These are phyloP conservation scores for Nebria ingens DNA, from an alignment of 1,140 invertebrate species.

Conservation along the genomic window DNA sequence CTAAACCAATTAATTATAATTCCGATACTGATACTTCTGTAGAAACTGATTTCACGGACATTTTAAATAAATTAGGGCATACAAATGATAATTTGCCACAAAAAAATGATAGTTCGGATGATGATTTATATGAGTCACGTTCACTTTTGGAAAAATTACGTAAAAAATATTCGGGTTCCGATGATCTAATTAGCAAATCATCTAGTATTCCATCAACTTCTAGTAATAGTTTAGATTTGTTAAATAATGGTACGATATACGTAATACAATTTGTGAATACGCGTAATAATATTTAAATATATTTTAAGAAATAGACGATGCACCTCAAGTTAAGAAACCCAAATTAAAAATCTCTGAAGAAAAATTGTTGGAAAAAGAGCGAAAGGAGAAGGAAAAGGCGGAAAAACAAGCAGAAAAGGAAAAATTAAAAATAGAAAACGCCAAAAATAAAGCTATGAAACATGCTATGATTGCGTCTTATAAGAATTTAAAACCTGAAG, in stretches of 20 bases:
- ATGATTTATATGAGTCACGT: neutral
- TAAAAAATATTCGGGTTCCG: neutral
- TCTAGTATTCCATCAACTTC: no score
- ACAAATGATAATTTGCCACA: neutral
- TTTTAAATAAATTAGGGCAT: neutral
- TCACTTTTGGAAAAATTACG: neutral
- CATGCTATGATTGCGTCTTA: slow-evolving; percentile 22
- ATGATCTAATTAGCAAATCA: neutral
- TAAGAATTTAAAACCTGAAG: slow-evolving; percentile 39
- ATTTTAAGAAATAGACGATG: neutral
- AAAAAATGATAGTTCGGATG: neutral
- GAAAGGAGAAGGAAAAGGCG: slow-evolving; percentile 15
- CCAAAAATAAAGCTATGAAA: slow-evolving; percentile 33
- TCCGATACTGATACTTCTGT: neutral
- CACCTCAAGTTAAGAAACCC: slow-evolving; percentile 13
- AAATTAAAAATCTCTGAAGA: neutral
- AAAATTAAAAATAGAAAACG: slow-evolving; percentile 25
- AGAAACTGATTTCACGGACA: neutral
- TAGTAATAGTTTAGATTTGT: no score
- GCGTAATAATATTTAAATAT: neutral
- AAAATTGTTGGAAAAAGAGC: slow-evolving; percentile 13
- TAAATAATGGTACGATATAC: no score
- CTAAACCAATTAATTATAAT: neutral
- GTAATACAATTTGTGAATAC: no score
- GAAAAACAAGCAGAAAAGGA: slow-evolving; percentile 18